Evolutionary conservation across 2,113 vertebrate species (phyloP).

Genomic region (Actinemys pallida): DNA sequence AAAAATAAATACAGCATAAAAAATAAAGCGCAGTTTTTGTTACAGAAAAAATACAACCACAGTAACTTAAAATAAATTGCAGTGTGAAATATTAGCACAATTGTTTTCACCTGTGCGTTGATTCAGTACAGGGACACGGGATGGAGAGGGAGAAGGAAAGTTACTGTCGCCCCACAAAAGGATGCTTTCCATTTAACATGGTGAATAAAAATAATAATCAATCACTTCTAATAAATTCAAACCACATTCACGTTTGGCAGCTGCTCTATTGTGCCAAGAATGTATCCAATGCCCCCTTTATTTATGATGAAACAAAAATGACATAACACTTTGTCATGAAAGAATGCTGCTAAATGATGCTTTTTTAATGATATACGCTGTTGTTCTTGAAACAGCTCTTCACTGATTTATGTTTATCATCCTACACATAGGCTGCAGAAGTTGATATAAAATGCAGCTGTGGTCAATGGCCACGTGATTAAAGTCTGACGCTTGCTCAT

Average conservation of each 20-base stretch:
- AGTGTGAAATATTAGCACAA: neutral
- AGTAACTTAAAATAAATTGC: neutral
- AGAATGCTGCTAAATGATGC: conserved; percentile 67
- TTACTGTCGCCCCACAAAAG: conserved; percentile 16
- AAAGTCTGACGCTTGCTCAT: neutral
- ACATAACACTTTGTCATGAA: conserved; percentile 74
- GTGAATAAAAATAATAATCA: conserved; percentile 61
- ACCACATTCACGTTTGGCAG: conserved; percentile 70
- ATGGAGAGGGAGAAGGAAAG: conserved; percentile 1
- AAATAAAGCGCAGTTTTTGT: neutral
- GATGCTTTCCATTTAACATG: conserved; percentile 31
- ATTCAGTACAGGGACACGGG: neutral
- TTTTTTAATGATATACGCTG: conserved; percentile 72
- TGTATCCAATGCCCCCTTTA: conserved; percentile 72
- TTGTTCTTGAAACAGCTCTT: conserved; percentile 61
- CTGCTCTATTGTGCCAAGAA: conserved; percentile 66
- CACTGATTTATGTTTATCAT: conserved; percentile 67
- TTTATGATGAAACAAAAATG: conserved; percentile 80
- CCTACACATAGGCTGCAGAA: neutral
- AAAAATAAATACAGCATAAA: neutral
- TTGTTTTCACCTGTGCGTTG: conserved; percentile 22
- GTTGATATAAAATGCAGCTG: conserved; percentile 58
- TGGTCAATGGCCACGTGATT: conserved; percentile 15
- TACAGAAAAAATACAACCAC: fast-evolving
- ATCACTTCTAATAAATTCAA: conserved; percentile 72